Conservation (phyloP, 2,113 vertebrate species). For the Chrysemys picta region DNA sequence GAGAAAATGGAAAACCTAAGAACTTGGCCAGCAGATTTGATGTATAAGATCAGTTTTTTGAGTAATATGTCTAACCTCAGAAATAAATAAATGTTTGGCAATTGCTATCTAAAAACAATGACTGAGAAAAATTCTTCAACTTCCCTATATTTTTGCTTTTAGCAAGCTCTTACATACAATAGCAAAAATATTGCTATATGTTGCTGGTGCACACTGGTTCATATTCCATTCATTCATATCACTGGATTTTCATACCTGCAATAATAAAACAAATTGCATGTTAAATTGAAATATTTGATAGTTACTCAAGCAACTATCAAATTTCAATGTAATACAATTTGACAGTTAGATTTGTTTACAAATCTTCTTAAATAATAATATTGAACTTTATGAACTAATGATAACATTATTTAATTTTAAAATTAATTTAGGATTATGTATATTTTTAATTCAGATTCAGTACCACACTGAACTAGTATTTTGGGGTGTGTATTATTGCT, state of each 20-base stretch:
- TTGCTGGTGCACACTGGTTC: not conserved
- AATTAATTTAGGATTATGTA: not conserved
- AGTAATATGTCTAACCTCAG: not conserved
- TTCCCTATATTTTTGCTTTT: not conserved
- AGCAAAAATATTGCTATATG: not conserved
- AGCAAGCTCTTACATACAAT: not conserved
- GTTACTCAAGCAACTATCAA: not conserved
- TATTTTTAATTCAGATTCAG: not conserved
- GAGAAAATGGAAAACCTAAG: slow-evolving; percentile 48
- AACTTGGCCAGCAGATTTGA: slow-evolving; percentile 13
- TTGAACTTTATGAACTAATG: not conserved
- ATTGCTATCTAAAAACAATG: slow-evolving; percentile 28
- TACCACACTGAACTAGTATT: not conserved
- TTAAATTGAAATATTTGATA: not conserved
- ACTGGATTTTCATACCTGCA: not conserved
- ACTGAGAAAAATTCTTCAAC: not conserved
- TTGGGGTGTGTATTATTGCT: not conserved
- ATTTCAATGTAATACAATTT: not conserved
- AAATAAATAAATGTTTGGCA: slow-evolving; percentile 47
- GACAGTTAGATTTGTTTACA: not conserved
- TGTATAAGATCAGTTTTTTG: not conserved
- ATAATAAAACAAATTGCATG: not conserved
- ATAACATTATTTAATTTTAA: not conserved
- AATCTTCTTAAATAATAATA: not conserved
- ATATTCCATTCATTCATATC: slow-evolving; percentile 4